Evolutionary conservation across 2,797 vertebrate species (phyloP), one percentile per base, ranked within the genome.

Genomic region (Galagoides demidoff): DNA sequence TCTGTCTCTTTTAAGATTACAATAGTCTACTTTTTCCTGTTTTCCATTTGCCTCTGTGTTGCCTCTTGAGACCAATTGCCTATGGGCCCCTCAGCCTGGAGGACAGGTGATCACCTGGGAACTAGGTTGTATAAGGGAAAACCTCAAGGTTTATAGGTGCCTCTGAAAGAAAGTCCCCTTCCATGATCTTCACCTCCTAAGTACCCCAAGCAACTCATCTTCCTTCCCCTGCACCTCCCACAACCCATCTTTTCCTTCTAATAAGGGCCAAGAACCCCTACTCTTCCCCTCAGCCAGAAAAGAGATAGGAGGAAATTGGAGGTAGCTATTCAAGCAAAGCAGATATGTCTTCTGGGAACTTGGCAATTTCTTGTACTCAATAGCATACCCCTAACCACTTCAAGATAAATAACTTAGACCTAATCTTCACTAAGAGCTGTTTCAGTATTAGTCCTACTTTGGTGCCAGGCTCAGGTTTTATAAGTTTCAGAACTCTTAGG

Each of bases 151-250:
- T 98, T 86, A 98, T 98, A 39, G 98, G 98, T 97, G 96, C 99
- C 97, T 98, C 98, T 99, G 98, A 99, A 99, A 99, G 99, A 99
- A 99, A 98, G 37, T 93, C 97, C 98, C 98, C 98, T 98, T 98
- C 61, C 9, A 23, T 71, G 66, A 64, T 79, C 37, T 87, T 45
- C 23, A 52, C 52, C 17, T 77, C 37, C n/a, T 63, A 57, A 86
- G 43, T 59, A 70, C 73, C 70, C 10, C 37, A 86, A 82, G n/a
- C 45, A n/a, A n/a, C 8, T 64, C 39, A 22, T 71, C 43, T 88
- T 84, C 55, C 55, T 74, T 34, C 76, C 16, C 68, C 66, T 92
- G 68, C 43, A 90, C 95, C 85, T 95, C 86, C 59, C 92, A 89
- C 17, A 95, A 76, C 83, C 92, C 90, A 45, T 96, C 88, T 97